Evolutionary conservation across 2,888 invertebrate genomes (phyloP), one percentile per base, ranked within the genome.

Genomic region (Plebejus melissa): DNA sequence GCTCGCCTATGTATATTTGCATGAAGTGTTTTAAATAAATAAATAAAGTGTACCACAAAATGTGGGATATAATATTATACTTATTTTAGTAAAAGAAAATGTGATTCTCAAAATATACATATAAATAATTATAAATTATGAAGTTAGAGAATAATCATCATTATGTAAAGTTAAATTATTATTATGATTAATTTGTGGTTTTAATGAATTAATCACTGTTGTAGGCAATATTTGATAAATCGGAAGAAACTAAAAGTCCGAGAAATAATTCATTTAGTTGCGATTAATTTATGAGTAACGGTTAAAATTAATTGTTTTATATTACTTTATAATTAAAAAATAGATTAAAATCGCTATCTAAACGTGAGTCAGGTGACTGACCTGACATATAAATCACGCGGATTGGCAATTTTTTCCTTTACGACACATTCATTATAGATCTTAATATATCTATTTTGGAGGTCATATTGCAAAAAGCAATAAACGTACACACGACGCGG

Each of bases 391-490:
- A 46, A 71, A 71, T 71, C 71, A 46, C 9, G 70, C 1, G 4
- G 41, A 9, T 46, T 22, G 46, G 4, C n/a, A 22, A 13, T 46
- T 71, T 71, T 71, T 38, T 70, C 2, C 38, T n/a, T 70, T 46
- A 41, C 46, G 1, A 46, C 46, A 71, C 46, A 46, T 70, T 28
- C 4, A 41, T 11, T 11, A 41, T 71, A 46, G 1, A n/a, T 70
- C 70, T 41, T n/a, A 70, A 70, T 46, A 71, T 41, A 71, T 41
- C 46, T 46, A 71, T 71, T 46, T 71, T 22, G 46, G 71, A 71
- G 71, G 71, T 71, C 71, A 22, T 22, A 41, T 41, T 71, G 71
- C 46, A 41, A 71, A 70, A 71, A 71, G 22, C 32, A 22, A 65
- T 65, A 65, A 65, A 65, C 65, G 22, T 32, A 65, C 32, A 65